Evolutionary conservation across 64 coral and sea anemone species (phyloP).

Genomic region (Exaiptasia diaphana): DNA sequence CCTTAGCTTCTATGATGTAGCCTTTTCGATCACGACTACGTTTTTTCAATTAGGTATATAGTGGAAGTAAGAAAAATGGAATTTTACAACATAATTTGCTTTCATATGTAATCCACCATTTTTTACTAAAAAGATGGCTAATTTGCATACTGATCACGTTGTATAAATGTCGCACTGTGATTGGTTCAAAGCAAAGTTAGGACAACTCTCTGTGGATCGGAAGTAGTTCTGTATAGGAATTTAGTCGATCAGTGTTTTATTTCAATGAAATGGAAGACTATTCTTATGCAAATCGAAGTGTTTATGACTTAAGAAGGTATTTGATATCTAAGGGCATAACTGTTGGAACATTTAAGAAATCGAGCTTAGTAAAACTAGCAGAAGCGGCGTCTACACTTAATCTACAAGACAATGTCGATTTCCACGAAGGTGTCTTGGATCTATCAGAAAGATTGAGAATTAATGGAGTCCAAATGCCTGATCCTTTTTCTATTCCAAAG

Average conservation of each 20-base stretch:
- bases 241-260: background rate
- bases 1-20: too few relatives aligned
- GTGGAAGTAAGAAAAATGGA: too few relatives aligned
- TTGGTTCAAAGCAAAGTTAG: background rate
- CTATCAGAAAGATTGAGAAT: constrained; percentile 22
- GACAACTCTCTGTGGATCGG: background rate
- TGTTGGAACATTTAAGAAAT: constrained; percentile 1
- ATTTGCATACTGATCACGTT: background rate
- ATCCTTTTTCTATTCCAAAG: background rate
- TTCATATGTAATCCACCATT: background rate
- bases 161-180: background rate
- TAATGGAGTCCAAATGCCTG: background rate
- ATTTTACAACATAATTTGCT: too few relatives aligned
- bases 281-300: background rate
- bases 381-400: constrained; percentile 9
- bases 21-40: too few relatives aligned
- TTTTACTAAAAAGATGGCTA: background rate
- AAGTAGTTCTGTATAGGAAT: background rate
- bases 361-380: constrained; percentile 11
- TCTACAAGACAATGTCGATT: constrained; percentile 18
- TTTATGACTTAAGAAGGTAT: background rate
- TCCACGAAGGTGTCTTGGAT: constrained; percentile 12
- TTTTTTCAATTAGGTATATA: too few relatives aligned
- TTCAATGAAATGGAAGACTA: background rate
- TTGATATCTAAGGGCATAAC: constrained; percentile 23